Evolutionary conservation across 2,113 vertebrate genomes (phyloP).

Genomic region (Labeo catla): DNA sequence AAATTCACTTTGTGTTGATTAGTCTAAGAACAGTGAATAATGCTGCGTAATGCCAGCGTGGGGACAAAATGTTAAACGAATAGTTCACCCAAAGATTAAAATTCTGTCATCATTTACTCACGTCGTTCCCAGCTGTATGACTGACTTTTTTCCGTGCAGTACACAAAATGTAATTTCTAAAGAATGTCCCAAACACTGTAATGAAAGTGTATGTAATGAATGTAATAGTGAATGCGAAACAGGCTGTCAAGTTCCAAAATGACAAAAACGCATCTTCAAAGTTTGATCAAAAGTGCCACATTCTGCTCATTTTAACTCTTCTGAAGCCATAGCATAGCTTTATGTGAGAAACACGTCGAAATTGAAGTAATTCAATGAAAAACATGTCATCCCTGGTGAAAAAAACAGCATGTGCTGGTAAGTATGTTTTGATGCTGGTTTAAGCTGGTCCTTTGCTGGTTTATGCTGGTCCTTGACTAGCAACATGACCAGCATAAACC

Average conservation of each 20-base stretch:
- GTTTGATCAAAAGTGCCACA: neutral
- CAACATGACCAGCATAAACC: too few relatives aligned
- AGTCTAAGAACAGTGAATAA: constrained; percentile 30
- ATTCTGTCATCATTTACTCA: constrained; percentile 14
- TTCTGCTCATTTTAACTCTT: neutral
- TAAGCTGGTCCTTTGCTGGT: too few relatives aligned
- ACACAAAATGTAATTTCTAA: neutral
- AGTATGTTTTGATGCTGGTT: too few relatives aligned
- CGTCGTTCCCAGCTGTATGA: neutral
- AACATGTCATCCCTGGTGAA: too few relatives aligned
- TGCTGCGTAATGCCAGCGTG: constrained; percentile 36
- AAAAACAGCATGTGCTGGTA: too few relatives aligned
- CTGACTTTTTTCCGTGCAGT: neutral
- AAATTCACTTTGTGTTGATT: constrained; percentile 41
- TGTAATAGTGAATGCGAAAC: neutral
- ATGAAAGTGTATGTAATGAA: neutral
- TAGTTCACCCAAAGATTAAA: neutral
- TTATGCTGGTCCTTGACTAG: too few relatives aligned
- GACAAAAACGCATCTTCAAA: neutral
- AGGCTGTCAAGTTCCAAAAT: neutral
- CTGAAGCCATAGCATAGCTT: neutral
- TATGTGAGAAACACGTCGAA: neutral
- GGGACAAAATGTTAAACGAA: constrained; percentile 24
- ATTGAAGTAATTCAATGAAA: neutral
- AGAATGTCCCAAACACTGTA: neutral